Evolutionary conservation across 2,888 invertebrate genomes (phyloP).

Genomic region (Ashinkailepas kermadecensis): DNA sequence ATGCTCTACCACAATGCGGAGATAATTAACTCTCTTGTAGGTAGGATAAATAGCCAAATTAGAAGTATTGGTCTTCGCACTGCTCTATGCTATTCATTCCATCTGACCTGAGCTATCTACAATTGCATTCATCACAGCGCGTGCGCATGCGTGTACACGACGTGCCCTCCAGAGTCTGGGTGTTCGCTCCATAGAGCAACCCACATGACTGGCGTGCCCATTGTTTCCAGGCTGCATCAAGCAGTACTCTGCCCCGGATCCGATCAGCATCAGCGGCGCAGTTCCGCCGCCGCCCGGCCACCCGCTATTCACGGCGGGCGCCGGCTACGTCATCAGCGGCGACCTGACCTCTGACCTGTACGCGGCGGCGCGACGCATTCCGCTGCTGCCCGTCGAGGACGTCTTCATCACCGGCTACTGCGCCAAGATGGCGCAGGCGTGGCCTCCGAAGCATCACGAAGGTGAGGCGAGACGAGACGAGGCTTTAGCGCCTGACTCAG

Average conservation of each 20-base stretch:
- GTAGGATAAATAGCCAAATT: too few relatives aligned
- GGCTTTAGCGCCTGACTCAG: too few relatives aligned
- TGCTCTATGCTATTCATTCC: too few relatives aligned
- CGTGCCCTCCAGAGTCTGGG: too few relatives aligned
- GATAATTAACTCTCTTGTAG: too few relatives aligned
- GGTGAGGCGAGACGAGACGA: background rate
- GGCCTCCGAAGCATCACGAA: constrained; percentile 34
- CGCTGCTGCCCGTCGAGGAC: constrained; percentile 40
- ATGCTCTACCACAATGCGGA: too few relatives aligned
- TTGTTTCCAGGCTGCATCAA: constrained; percentile 35
- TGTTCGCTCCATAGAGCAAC: too few relatives aligned
- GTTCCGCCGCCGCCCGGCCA: constrained; percentile 33
- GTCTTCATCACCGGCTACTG: constrained; percentile 41
- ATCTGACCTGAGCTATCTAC: too few relatives aligned
- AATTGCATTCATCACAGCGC: too few relatives aligned
- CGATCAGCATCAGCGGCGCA: constrained; percentile 32
- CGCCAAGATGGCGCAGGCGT: constrained; percentile 33
- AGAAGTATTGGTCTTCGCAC: too few relatives aligned
- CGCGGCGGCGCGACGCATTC: constrained; percentile 36
- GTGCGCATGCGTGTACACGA: too few relatives aligned
- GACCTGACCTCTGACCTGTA: constrained; percentile 37
- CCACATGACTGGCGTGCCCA: too few relatives aligned
- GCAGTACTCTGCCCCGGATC: constrained; percentile 33
- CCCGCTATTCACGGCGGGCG: constrained; percentile 42
- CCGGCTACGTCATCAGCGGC: constrained; percentile 41